phyloP scores from a whole-genome alignment of 2,888 invertebrate genomes.

The Clistopyga incitator region DNA sequence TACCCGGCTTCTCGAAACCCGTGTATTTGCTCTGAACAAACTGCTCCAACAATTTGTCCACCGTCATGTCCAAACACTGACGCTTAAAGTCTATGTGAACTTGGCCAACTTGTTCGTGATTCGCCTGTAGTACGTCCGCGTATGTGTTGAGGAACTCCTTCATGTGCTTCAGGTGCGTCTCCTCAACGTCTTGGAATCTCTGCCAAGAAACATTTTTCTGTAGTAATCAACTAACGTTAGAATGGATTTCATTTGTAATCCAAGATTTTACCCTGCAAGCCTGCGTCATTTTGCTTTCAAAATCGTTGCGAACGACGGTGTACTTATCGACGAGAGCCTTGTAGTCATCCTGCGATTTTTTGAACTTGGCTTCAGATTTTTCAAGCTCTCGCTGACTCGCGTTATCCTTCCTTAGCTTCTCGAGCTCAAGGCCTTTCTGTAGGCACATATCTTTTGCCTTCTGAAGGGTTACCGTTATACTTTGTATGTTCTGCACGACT shows the following conservation, averaged over 20 bases:
- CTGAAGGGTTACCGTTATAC: constrained; percentile 93
- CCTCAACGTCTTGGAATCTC: constrained; percentile 98
- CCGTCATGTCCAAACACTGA: constrained; percentile 95
- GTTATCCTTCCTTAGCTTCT: constrained; percentile 95
- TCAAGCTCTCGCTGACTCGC: constrained; percentile 96
- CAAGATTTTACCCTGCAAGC: constrained; percentile 90
- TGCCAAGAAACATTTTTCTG: constrained; percentile 75
- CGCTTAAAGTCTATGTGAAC: constrained; percentile 97
- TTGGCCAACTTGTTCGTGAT: constrained; percentile 95
- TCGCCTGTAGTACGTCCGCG: constrained; percentile 93
- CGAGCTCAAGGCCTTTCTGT: constrained; percentile 94
- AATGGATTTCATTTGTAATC: constrained; percentile 6
- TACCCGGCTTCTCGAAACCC: constrained; percentile 96
- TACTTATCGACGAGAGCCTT: constrained; percentile 96
- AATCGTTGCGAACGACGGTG: constrained; percentile 94
- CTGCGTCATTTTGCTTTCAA: constrained; percentile 97
- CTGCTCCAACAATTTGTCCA: constrained; percentile 95
- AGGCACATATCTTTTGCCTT: constrained; percentile 97
- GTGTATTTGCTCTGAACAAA: constrained; percentile 97
- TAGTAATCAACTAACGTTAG: neutral
- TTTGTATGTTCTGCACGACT: constrained; percentile 94
- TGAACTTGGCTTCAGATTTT: constrained; percentile 96
- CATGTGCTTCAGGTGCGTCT: constrained; percentile 96
- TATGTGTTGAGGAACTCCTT: constrained; percentile 96
- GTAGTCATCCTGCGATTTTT: constrained; percentile 98